These are phyloP conservation scores for Pantala flavescens DNA, from an alignment of 1,140 invertebrate genomes.

Conservation along the genomic window DNA sequence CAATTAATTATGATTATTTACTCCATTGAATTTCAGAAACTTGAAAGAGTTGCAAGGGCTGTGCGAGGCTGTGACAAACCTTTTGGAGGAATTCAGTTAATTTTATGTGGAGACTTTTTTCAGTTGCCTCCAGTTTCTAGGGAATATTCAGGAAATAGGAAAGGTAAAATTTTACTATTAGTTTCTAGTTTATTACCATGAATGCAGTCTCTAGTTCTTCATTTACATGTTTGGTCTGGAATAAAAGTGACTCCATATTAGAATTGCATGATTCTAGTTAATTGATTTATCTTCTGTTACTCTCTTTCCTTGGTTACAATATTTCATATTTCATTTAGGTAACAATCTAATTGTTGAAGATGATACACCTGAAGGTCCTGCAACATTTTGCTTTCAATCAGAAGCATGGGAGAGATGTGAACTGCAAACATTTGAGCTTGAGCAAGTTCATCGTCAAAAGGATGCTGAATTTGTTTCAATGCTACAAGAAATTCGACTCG, in stretches of 20 bases:
- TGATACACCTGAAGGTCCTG: conserved; percentile 35
- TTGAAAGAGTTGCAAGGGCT: conserved; percentile 66
- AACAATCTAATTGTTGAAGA: conserved; percentile 32
- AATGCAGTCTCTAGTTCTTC: too few species aligned
- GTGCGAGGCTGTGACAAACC: conserved; percentile 72
- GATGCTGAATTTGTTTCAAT: conserved; percentile 80
- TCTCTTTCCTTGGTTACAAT: too few species aligned
- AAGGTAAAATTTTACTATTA: conserved; percentile 17
- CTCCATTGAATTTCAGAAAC: conserved; percentile 45
- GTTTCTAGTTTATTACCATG: too few species aligned
- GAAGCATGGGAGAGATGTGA: conserved; percentile 72
- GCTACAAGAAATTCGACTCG: conserved; percentile 73
- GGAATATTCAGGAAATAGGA: background rate
- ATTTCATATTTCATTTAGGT: too few species aligned
- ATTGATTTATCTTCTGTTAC: too few species aligned
- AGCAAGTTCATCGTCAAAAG: conserved; percentile 75
- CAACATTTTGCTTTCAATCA: conserved; percentile 82
- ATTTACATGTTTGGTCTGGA: too few species aligned
- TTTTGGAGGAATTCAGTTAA: conserved; percentile 91
- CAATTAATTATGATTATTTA: conserved; percentile 21
- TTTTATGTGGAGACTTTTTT: conserved; percentile 89
- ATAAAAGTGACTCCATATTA: too few species aligned
- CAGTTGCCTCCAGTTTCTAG: conserved; percentile 75
- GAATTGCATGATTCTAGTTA: too few species aligned
- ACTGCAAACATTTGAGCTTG: conserved; percentile 65